These are phyloP conservation scores for Origma solitaria DNA, from an alignment of 2,113 vertebrate species.

Conservation along the genomic window DNA sequence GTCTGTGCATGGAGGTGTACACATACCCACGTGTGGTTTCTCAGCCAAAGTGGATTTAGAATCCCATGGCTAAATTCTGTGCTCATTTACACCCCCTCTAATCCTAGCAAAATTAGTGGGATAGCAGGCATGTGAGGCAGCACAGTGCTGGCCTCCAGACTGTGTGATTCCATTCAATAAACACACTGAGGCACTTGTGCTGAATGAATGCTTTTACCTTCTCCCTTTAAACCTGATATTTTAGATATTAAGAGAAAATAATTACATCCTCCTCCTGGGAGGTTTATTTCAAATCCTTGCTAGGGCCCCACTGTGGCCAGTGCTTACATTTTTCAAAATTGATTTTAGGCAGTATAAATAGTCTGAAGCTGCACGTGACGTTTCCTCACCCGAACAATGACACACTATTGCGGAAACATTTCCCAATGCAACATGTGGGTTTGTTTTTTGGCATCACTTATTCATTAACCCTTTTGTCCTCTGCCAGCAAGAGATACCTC, in stretches of 20 bases:
- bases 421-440: not conserved
- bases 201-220: constrained; percentile 60
- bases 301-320: constrained; percentile 54
- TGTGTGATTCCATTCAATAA: constrained; percentile 48
- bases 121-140: not conserved
- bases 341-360: constrained; percentile 71
- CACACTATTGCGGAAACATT: constrained; percentile 35
- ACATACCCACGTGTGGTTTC: not conserved
- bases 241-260: constrained; percentile 73
- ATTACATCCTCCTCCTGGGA: constrained; percentile 68
- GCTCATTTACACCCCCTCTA: constrained; percentile 5
- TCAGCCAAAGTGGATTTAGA: constrained; percentile 25
- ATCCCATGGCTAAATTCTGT: not conserved
- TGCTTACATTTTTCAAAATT: constrained; percentile 75
- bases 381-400: constrained; percentile 55
- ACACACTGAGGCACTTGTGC: constrained; percentile 48
- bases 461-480: constrained; percentile 28
- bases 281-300: constrained; percentile 70
- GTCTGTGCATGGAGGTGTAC: not conserved
- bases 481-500: not conserved
- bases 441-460: not conserved
- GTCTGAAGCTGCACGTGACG: constrained; percentile 48
- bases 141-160: not conserved
- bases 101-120: constrained; percentile 23
- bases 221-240: constrained; percentile 63